Evolutionary conservation across 2,888 invertebrate genomes (phyloP).

Genomic region (Chloroclysta siterata): DNA sequence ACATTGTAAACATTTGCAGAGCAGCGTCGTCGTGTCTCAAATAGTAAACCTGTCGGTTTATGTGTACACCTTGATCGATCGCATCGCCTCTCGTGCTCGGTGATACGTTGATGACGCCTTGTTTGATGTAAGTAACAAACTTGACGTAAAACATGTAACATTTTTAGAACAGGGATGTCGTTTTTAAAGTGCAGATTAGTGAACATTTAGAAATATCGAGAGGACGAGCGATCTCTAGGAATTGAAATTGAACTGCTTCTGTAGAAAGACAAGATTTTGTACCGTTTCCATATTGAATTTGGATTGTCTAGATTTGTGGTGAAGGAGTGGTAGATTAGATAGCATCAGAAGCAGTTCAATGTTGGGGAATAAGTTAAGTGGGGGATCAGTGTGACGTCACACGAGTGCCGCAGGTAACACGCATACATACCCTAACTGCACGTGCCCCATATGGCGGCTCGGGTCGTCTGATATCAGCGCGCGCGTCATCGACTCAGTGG

Average conservation of each 20-base stretch:
- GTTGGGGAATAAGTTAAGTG: conserved; percentile 38
- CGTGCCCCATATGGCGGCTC: conserved; percentile 95
- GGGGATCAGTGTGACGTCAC: conserved; percentile 55
- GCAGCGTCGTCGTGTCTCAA: conserved; percentile 57
- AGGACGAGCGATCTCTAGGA: conserved; percentile 47
- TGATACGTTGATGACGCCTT: conserved; percentile 42
- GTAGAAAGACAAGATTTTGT: neutral
- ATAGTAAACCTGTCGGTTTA: conserved; percentile 71
- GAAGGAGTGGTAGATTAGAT: conserved; percentile 4
- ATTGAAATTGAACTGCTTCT: conserved; percentile 46
- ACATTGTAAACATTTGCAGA: conserved; percentile 55
- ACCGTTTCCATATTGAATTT: conserved; percentile 3
- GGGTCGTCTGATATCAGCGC: conserved; percentile 97
- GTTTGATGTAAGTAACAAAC: conserved; percentile 29
- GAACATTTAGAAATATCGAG: conserved; percentile 30
- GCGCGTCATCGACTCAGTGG: conserved; percentile 97
- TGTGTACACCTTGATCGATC: conserved; percentile 71
- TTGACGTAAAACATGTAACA: conserved; percentile 10
- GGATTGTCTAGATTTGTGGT: conserved; percentile 4
- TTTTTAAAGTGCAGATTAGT: conserved; percentile 9
- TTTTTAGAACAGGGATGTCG: conserved; percentile 8
- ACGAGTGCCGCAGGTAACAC: conserved; percentile 62
- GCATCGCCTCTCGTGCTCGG: conserved; percentile 54
- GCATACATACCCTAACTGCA: conserved; percentile 97
- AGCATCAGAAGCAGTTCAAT: conserved; percentile 32